Evolutionary conservation across 2,888 invertebrate species (phyloP).

Genomic region (Geotrupes spiniger): DNA sequence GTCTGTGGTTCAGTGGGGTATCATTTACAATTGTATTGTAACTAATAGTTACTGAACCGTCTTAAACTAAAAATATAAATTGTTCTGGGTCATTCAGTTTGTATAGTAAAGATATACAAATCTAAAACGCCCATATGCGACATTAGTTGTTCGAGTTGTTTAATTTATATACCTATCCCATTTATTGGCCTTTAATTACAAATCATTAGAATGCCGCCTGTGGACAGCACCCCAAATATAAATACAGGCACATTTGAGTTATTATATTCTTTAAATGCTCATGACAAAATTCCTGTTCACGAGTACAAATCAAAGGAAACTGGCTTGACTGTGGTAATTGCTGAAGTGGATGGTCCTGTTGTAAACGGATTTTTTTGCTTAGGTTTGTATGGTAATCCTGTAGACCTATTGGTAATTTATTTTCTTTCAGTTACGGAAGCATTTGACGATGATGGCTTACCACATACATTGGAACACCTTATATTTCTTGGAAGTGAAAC

Average conservation of each 20-base stretch:
- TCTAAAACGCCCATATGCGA: no score
- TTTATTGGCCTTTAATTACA: no score
- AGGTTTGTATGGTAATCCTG: slow-evolving; percentile 54
- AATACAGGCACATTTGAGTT: slow-evolving; percentile 54
- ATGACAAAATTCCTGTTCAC: slow-evolving; percentile 71
- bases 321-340: slow-evolving; percentile 78
- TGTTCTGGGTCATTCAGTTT: no score
- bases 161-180: no score
- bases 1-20: no score
- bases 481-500: slow-evolving; percentile 87
- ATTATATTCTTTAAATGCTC: slow-evolving; percentile 64
- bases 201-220: slow-evolving; percentile 39
- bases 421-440: slow-evolving; percentile 77
- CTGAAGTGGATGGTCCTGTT: slow-evolving; percentile 85
- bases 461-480: slow-evolving; percentile 89
- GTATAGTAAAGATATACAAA: no score
- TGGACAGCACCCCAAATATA: slow-evolving; percentile 44
- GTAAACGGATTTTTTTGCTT: slow-evolving; percentile 85
- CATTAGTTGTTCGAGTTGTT: no score
- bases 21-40: no score
- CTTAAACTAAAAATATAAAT: no score
- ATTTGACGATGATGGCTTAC: slow-evolving; percentile 86
- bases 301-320: slow-evolving; percentile 78
- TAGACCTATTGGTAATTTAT: background rate
- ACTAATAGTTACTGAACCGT: no score